phyloP scores from a whole-genome alignment of 2,888 invertebrate genomes.

The Amphipoea oculea region DNA sequence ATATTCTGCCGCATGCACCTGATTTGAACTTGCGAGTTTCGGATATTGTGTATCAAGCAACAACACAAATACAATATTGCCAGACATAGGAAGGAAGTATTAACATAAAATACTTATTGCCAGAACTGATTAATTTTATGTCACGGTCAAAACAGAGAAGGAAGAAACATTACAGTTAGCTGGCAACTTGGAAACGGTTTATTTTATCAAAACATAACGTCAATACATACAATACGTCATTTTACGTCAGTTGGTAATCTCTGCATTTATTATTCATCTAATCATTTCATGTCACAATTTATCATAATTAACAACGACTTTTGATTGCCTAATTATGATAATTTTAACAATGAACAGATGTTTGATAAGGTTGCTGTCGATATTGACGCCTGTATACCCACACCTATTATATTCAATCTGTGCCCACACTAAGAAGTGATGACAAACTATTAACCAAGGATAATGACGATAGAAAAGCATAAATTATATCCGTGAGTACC shows the following conservation, averaged over 20 bases:
- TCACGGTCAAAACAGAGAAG: neutral
- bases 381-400: slow-evolving; percentile 27
- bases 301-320: slow-evolving; percentile 53
- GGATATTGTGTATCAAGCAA: slow-evolving; percentile 14
- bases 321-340: slow-evolving; percentile 55
- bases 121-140: slow-evolving; percentile 7
- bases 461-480: slow-evolving; percentile 25
- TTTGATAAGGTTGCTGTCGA: slow-evolving; percentile 41
- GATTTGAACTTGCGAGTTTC: neutral
- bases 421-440: slow-evolving; percentile 17
- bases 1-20: slow-evolving; percentile 20
- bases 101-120: neutral
- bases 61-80: slow-evolving; percentile 15
- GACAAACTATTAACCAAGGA: slow-evolving; percentile 29
- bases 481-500: slow-evolving; percentile 22
- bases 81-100: slow-evolving; percentile 16
- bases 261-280: slow-evolving; percentile 42
- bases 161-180: neutral
- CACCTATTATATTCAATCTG: neutral
- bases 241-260: slow-evolving; percentile 53
- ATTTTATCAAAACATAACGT: slow-evolving; percentile 20
- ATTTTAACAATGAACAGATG: slow-evolving; percentile 45
- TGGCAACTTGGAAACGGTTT: neutral
- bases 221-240: slow-evolving; percentile 9
- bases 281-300: slow-evolving; percentile 40